phyloP scores from a whole-genome alignment of 2,888 invertebrate species.

The Rhaphigaster nebulosa region DNA sequence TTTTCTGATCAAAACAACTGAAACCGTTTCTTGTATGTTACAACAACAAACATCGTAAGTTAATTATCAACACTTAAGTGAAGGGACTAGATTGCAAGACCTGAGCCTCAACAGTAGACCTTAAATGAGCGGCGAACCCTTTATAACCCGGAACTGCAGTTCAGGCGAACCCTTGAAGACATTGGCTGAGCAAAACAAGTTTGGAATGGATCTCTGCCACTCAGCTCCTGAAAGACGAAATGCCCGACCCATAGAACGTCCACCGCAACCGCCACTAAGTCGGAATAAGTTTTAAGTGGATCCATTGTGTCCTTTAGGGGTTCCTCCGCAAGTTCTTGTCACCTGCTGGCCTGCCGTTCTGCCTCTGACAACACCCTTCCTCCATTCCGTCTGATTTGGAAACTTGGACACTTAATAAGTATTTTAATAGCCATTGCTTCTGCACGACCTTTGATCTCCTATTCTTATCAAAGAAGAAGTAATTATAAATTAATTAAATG shows the following conservation, averaged over 20 bases:
- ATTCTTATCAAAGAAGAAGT: too few species aligned
- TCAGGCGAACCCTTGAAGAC: not conserved
- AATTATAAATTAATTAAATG: too few species aligned
- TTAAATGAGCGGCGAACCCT: not conserved
- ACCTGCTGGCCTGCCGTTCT: not conserved
- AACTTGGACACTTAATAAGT: not conserved
- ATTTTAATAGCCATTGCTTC: not conserved
- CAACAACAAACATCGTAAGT: too few species aligned
- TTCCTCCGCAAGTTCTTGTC: conserved; percentile 13
- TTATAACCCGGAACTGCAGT: not conserved
- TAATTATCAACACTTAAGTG: too few species aligned
- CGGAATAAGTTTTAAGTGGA: conserved; percentile 21
- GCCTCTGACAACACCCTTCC: not conserved
- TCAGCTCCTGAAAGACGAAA: not conserved
- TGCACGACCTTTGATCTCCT: not conserved
- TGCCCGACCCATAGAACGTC: not conserved
- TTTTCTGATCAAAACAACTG: too few species aligned
- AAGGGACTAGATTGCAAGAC: not conserved
- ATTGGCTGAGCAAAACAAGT: not conserved
- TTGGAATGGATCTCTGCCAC: not conserved
- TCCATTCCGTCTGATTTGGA: not conserved
- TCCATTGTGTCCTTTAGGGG: not conserved
- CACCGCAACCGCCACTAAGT: conserved; percentile 10
- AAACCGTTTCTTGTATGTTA: too few species aligned
- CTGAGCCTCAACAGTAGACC: not conserved